Base-by-base conservation (phyloP, 2,888 invertebrate genomes). In the Parnassius mnemosyne region DNA sequence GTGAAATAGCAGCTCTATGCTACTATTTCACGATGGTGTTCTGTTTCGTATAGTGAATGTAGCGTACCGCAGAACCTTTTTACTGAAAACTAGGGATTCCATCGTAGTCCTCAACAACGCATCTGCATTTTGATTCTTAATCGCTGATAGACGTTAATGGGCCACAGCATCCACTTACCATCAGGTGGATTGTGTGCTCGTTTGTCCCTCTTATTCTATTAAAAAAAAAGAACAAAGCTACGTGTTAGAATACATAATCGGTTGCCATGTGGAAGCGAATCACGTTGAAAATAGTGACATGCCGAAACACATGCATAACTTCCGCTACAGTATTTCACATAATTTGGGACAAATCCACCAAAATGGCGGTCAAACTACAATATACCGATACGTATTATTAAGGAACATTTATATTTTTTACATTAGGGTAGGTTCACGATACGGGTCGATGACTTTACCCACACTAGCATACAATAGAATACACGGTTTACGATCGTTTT, bases 401-500 rank as follows among this genome's bases (percentile, higher is more conserved):
- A 34, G 56, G 55, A 64, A 62, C 70, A 73, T 65, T 70, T 71
- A 75, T 73, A 85, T 83, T 86, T 86, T 87, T 85, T 82, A 77
- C 74, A 78, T 89, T 89, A 89, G 85, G 89, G 85, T 89, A 89
- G 89, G 89, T 85, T 85, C 78, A 71, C 68, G 83, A 81, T 80
- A 80, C 82, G 80, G 88, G 87, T 89, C 89, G 82, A 80, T 81
- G 89, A 87, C 89, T 85, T 69, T 70, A 74, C 74, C 68, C 76
- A 75, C 75, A 71, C 73, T 75, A 73, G n/a, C 20, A 34, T 53
- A 34, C n/a, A 46, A 46, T 34, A 49, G 42, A 42, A 53, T 49
- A 53, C 50, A 65, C 62, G 72, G 72, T 66, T 68, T 60, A 58
- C 73, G 46, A 69, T 12, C 0, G 0, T 0, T 0, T 0, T 2